Evolutionary conservation across 2,113 vertebrate genomes (phyloP).

Genomic region (Anhinga rufa): DNA sequence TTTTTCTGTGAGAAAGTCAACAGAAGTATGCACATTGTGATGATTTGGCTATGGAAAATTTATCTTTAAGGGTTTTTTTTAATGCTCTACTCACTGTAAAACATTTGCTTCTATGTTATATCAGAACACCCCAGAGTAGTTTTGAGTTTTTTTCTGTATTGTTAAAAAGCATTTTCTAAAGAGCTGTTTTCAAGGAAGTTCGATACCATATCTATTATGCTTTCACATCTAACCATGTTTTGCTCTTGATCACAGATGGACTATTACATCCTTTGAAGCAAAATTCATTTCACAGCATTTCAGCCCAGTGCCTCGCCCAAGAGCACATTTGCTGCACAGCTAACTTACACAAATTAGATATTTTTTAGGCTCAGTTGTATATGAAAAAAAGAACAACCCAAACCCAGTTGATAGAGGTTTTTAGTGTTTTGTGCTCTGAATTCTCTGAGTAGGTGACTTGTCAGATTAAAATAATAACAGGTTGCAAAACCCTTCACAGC

Average conservation of each 20-base stretch:
- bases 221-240: background rate
- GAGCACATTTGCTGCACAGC: background rate
- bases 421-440: background rate
- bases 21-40: background rate
- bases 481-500: background rate
- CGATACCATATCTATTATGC: background rate
- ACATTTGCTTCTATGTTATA: background rate
- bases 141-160: background rate
- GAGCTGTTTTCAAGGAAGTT: background rate
- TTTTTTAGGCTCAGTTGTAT: background rate
- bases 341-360: background rate
- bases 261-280: constrained; percentile 8
- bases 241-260: constrained; percentile 20
- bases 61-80: background rate
- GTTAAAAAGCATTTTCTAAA: background rate
- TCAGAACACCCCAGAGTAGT: background rate
- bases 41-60: background rate
- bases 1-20: background rate
- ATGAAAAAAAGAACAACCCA: background rate
- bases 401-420: background rate
- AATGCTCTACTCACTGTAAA: background rate
- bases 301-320: background rate
- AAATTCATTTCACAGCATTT: constrained; percentile 6
- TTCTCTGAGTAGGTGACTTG: background rate
- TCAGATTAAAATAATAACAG: background rate